A percentile compares a stretch with the other conserved stretches of the same genome.
Evolutionary conservation across 2,113 vertebrate species (phyloP).

Genomic region (Prochilodus magdalenae): DNA sequence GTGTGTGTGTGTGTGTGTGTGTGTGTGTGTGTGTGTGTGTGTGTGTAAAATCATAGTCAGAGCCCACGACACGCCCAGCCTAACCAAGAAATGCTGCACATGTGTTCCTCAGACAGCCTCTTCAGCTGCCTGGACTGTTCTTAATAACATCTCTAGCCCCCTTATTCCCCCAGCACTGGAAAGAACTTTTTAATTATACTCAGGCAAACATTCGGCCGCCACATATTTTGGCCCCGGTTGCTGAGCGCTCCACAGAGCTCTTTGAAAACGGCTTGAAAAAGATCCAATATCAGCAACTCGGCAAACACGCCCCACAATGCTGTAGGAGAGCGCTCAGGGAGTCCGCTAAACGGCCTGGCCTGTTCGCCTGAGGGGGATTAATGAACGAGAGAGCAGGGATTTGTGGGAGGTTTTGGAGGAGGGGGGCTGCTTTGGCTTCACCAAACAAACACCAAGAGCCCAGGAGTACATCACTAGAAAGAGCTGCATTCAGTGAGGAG

Average conservation of each 20-base stretch:
- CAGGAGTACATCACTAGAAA: neutral
- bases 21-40: too few relatives aligned
- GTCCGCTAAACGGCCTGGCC: conserved; percentile 2
- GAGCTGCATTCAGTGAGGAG: neutral
- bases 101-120: conserved; percentile 55
- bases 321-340: neutral
- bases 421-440: conserved; percentile 18
- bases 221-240: conserved; percentile 60
- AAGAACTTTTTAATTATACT: conserved; percentile 69
- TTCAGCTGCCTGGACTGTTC: conserved; percentile 55
- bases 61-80: conserved; percentile 34
- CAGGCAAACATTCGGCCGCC: conserved; percentile 61
- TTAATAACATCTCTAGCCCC: conserved; percentile 61
- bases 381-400: conserved; percentile 44
- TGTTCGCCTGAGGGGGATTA: conserved; percentile 25
- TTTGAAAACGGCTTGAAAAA: conserved; percentile 57
- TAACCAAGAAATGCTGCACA: conserved; percentile 32
- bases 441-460: conserved; percentile 11
- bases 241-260: conserved; percentile 59
- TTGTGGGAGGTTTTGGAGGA: conserved; percentile 13
- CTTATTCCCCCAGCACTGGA: conserved; percentile 55
- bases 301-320: conserved; percentile 23
- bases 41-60: neutral
- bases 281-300: conserved; percentile 55
- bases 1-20: too few relatives aligned